Base-by-base conservation (phyloP, 1,140 invertebrate genomes). In the Hirudo medicinalis region DNA sequence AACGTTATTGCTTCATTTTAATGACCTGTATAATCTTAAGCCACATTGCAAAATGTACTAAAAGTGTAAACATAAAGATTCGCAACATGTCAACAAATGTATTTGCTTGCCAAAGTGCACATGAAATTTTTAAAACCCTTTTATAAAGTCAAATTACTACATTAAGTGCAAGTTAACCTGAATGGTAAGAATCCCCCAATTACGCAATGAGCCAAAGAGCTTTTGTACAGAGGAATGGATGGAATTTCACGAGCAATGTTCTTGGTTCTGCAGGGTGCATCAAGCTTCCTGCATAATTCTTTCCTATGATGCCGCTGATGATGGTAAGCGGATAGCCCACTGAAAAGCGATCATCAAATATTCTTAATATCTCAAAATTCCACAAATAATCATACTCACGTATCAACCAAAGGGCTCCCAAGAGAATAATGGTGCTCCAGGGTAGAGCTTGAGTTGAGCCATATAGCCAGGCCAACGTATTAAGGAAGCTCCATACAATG, bases 151-250 rank as follows among this genome's bases (percentile, higher is more conserved):
- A 36, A 36, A 36, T 36, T 36, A 20, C 60, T 32, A 20, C 19
- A 11, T 36, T 8, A 67, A 63, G n/a, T 19, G 3, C 63, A 32
- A 22, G 11, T 40, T 76, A 76, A 84, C 83, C 83, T 84, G 75
- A 85, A 85, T 17, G 84, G 84, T 57, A 85, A 75, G 75, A 85
- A 85, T 60, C 84, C 84, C 43, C 84, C 84, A 55, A 85, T 80
- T 17, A 84, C 66, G 74, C 82, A 84, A 74, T 85, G 83, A 25
- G 82, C 80, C 54, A 81, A 76, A 13, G 79, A 75, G 19, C 82
- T 83, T 70, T 82, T 78, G 73, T 85, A 85, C 83, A 82, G 83
- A 6, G 82, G 81, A 19, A 83, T 79, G 19, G 75, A 55, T 9
- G 85, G 85, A 55, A 85, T 84, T 76, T 85, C 84, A 22, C 85